phyloP scores from a whole-genome alignment of 2,888 invertebrate genomes.

The Coelopa pilipes region DNA sequence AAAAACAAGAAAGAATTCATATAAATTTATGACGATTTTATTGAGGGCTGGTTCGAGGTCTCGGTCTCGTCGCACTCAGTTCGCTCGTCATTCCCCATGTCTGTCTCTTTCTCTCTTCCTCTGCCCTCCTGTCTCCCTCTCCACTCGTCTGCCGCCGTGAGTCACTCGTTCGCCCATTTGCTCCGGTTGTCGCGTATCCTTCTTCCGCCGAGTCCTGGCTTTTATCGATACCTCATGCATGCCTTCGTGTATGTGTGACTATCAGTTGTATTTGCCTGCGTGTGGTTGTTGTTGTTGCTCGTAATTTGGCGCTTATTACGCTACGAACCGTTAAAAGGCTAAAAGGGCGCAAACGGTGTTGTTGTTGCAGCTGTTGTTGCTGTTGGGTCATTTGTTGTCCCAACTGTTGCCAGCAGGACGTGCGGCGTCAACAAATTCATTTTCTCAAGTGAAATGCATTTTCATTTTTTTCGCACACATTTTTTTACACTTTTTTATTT shows the following conservation, averaged over 20 bases:
- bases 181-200: constrained; percentile 44
- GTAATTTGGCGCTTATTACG: constrained; percentile 31
- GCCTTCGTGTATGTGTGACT: constrained; percentile 24
- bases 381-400: constrained; percentile 40
- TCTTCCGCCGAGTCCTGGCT: background rate
- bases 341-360: too few relatives aligned
- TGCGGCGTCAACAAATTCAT: constrained; percentile 29
- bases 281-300: constrained; percentile 38
- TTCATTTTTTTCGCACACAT: background rate
- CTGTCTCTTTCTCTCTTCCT: background rate
- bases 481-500: too few relatives aligned
- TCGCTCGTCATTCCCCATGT: constrained; percentile 38
- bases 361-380: too few relatives aligned
- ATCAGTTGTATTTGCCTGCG: constrained; percentile 24
- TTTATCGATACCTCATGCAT: constrained; percentile 9
- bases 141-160: too few relatives aligned
- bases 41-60: constrained; percentile 50
- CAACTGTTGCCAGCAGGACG: constrained; percentile 39
- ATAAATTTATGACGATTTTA: constrained; percentile 60
- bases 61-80: constrained; percentile 27
- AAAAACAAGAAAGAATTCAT: constrained; percentile 39
- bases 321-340: constrained; percentile 47
- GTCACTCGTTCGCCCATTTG: constrained; percentile 31
- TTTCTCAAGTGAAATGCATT: background rate
- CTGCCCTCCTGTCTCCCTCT: background rate